A percentile compares a stretch with the other conserved stretches of the same genome.
These are phyloP conservation scores for Propithecus coquereli DNA, from an alignment of 2,113 vertebrate species.

Conservation along the genomic window DNA sequence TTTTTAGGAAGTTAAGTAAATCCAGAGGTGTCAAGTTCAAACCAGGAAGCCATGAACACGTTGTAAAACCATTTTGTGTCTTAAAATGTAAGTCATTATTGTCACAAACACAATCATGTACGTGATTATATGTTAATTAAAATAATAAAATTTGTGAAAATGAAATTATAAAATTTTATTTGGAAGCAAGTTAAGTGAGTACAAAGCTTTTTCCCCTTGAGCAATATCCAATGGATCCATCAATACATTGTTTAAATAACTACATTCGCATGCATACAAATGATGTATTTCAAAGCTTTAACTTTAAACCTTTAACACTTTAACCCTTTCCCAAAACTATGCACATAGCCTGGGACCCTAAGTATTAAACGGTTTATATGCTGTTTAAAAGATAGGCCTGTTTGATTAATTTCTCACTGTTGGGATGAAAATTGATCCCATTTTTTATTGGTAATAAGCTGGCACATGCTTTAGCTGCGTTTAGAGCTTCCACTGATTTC, in stretches of 20 bases:
- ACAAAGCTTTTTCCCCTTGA: neutral
- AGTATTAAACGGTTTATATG: neutral
- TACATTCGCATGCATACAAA: neutral
- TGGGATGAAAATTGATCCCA: neutral
- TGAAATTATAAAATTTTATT: conserved; percentile 6
- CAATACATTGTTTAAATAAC: neutral
- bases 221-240: neutral
- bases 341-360: neutral
- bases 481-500: neutral
- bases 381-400: neutral
- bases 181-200: neutral
- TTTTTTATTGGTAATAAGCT: neutral
- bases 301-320: neutral
- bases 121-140: neutral
- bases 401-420: neutral
- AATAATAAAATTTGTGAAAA: neutral
- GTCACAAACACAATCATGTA: neutral
- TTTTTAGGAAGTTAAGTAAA: conserved; percentile 28
- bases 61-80: neutral
- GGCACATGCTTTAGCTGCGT: neutral
- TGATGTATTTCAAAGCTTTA: neutral
- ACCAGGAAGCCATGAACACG: neutral
- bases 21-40: neutral
- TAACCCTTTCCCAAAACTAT: neutral
- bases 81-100: neutral